Evolutionary conservation across 2,888 invertebrate species (phyloP).

Genomic region (Helobdella robusta): DNA sequence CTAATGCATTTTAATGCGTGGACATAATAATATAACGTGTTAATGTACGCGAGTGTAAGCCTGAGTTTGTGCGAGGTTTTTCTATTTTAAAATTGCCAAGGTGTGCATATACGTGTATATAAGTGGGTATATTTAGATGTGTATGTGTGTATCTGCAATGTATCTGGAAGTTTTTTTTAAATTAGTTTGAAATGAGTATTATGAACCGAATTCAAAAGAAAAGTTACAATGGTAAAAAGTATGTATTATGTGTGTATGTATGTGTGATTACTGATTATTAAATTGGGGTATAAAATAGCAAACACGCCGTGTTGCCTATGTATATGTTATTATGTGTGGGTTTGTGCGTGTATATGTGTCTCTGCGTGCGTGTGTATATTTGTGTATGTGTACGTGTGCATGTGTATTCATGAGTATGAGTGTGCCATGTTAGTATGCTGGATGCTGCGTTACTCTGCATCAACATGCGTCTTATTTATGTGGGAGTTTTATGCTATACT

Average conservation of each 20-base stretch:
- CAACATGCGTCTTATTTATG: neutral
- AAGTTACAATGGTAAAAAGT: too few species aligned
- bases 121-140: neutral
- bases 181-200: too few species aligned
- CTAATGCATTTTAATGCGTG: too few species aligned
- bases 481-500: too few species aligned
- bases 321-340: neutral
- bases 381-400: neutral
- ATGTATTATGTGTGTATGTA: conserved; percentile 3
- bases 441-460: neutral
- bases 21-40: too few species aligned
- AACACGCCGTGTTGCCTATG: too few species aligned
- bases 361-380: neutral
- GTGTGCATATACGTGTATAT: neutral
- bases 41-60: too few species aligned
- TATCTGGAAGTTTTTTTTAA: neutral
- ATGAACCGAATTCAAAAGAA: too few species aligned
- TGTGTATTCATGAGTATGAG: neutral
- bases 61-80: too few species aligned
- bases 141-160: neutral
- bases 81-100: neutral
- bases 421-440: neutral
- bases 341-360: neutral
- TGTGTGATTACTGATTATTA: neutral
- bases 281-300: too few species aligned